phyloP scores from a whole-genome alignment of 2,113 vertebrate genomes.

The Sylvietta virens region DNA sequence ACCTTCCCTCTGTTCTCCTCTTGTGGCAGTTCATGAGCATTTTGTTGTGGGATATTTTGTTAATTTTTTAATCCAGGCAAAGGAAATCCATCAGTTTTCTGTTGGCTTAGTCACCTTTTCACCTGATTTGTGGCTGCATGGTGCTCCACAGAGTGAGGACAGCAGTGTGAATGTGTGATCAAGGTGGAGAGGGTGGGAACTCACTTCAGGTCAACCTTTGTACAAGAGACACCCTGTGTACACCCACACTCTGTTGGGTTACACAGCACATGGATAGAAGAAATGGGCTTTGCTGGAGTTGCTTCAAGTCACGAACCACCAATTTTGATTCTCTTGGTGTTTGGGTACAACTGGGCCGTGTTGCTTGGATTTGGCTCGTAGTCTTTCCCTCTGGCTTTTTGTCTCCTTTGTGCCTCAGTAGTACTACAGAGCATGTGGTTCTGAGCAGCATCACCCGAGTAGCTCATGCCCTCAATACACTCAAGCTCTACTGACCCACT shows the following conservation, averaged over 20 bases:
- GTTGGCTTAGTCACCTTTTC: background rate
- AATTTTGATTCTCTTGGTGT: background rate
- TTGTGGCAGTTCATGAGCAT: background rate
- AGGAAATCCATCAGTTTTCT: background rate
- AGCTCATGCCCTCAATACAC: background rate
- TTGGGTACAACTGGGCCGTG: background rate
- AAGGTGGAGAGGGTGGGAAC: background rate
- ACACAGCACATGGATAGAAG: background rate
- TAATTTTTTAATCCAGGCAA: background rate
- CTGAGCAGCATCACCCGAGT: background rate
- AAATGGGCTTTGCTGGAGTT: background rate
- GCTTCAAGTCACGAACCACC: background rate
- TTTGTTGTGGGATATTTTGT: background rate
- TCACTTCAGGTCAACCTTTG: background rate
- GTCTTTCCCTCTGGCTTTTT: background rate
- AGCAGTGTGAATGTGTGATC: background rate
- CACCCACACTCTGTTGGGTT: background rate
- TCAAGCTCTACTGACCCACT: background rate
- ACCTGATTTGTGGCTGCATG: background rate
- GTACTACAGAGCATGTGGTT: background rate
- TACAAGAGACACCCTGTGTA: background rate
- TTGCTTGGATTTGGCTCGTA: background rate
- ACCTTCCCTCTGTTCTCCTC: background rate
- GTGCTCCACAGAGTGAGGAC: background rate
- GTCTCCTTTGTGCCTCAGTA: background rate